These are phyloP conservation scores for Dasypus novemcinctus DNA, from an alignment of 2,113 vertebrate genomes.

Conservation along the genomic window DNA sequence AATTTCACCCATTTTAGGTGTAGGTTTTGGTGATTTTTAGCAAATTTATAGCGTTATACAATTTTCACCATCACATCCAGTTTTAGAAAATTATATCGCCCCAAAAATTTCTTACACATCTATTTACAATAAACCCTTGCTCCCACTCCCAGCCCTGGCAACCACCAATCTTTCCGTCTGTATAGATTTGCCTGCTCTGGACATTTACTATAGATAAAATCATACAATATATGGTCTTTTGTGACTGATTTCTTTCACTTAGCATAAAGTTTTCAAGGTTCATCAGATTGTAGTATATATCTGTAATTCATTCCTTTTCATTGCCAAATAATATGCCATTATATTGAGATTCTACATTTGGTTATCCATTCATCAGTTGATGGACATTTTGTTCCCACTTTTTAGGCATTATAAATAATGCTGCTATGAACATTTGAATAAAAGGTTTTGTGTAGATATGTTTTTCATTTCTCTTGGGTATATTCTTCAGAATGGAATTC, in stretches of 20 bases:
- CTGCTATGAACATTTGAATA: background rate
- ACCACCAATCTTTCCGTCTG: background rate
- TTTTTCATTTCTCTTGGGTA: slow-evolving; percentile 5
- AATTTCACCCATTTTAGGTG: background rate
- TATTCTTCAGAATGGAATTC: background rate
- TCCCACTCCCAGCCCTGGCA: background rate
- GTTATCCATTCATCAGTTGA: slow-evolving; percentile 13
- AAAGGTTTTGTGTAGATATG: background rate
- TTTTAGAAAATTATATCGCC: slow-evolving; percentile 25
- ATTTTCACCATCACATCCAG: background rate
- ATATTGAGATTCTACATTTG: background rate
- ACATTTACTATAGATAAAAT: slow-evolving; percentile 36
- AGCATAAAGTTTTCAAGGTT: slow-evolving; percentile 24
- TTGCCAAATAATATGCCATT: background rate
- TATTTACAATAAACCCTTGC: slow-evolving; percentile 12
- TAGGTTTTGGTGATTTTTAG: background rate
- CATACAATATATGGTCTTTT: background rate
- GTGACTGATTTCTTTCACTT: slow-evolving; percentile 9
- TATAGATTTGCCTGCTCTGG: slow-evolving; percentile 33
- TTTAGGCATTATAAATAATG: slow-evolving; percentile 22
- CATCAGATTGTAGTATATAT: background rate
- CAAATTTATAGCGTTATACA: background rate
- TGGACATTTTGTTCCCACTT: background rate
- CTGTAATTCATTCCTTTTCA: background rate
- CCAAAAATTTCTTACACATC: background rate